Conservation (phyloP, 1,140 invertebrate genomes). For the Gonioctena quinquepunctata region DNA sequence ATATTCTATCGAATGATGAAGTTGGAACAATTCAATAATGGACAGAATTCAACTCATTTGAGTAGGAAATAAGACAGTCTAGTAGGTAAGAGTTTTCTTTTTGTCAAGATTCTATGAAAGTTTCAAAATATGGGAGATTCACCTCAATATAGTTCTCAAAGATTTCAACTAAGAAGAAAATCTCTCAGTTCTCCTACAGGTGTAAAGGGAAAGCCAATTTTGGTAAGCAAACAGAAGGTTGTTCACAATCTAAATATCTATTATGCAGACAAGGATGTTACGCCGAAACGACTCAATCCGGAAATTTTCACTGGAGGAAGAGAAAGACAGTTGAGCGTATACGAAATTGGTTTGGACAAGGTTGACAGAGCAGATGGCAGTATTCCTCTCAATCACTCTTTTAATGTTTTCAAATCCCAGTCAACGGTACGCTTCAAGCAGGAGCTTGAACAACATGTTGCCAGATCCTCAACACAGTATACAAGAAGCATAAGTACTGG, state of each 20-base stretch:
- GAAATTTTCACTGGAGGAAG: constrained; percentile 27
- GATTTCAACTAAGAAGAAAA: not conserved
- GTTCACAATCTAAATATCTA: not conserved
- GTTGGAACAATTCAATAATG: too few relatives aligned
- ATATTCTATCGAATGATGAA: too few relatives aligned
- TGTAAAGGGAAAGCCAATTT: constrained; percentile 1
- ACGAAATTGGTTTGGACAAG: constrained; percentile 22
- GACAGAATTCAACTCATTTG: too few relatives aligned
- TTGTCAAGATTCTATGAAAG: not conserved
- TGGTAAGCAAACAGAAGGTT: not conserved
- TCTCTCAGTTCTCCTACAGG: not conserved
- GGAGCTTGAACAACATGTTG: not conserved
- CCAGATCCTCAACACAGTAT: not conserved
- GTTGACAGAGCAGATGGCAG: not conserved
- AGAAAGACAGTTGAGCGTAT: constrained; percentile 34
- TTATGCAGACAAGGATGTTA: constrained; percentile 41
- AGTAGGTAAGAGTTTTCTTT: not conserved
- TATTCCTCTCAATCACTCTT: not conserved
- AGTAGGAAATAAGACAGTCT: too few relatives aligned
- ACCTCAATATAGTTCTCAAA: not conserved
- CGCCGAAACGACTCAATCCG: constrained; percentile 41
- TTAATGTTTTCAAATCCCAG: not conserved
- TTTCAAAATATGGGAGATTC: too few relatives aligned
- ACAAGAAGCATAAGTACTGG: not conserved
- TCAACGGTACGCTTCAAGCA: constrained; percentile 9